Evolutionary conservation across 2,797 vertebrate genomes (phyloP).

Genomic region (Rhadinocentrus ornatus): DNA sequence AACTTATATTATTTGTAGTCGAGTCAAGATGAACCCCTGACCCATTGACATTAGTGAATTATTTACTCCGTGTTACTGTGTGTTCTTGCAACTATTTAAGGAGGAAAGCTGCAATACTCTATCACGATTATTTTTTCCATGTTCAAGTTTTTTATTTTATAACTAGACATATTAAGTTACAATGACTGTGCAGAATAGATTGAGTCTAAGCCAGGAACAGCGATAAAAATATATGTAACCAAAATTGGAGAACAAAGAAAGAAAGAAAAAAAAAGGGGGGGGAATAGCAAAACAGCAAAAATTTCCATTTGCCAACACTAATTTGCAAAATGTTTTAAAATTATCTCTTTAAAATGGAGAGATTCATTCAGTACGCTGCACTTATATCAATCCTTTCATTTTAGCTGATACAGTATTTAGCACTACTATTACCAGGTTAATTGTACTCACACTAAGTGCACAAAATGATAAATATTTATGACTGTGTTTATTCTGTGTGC

Average conservation of each 20-base stretch:
- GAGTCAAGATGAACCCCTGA: background rate
- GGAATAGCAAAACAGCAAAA: too few species aligned
- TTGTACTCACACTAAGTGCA: constrained; percentile 57
- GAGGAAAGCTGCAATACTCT: background rate
- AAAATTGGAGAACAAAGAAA: too few species aligned
- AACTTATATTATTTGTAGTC: background rate
- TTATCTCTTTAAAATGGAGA: background rate
- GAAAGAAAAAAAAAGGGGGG: too few species aligned
- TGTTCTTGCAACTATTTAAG: too few species aligned
- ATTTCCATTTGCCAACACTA: too few species aligned
- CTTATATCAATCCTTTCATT: background rate
- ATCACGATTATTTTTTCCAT: background rate
- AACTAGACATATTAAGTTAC: too few species aligned
- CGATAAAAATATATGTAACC: background rate
- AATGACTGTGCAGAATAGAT: too few species aligned
- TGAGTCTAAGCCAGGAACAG: background rate
- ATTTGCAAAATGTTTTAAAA: background rate
- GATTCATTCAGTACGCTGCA: background rate
- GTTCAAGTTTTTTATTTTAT: too few species aligned
- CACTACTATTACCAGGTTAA: background rate
- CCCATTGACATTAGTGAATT: background rate
- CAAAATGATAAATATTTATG: constrained; percentile 82
- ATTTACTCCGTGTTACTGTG: background rate
- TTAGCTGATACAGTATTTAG: constrained; percentile 2
- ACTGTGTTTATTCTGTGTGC: constrained; percentile 82